A percentile compares a stretch with the other conserved stretches of the same genome.
Conservation (phyloP, 2,888 invertebrate genomes). For the Tenodera sinensis region DNA sequence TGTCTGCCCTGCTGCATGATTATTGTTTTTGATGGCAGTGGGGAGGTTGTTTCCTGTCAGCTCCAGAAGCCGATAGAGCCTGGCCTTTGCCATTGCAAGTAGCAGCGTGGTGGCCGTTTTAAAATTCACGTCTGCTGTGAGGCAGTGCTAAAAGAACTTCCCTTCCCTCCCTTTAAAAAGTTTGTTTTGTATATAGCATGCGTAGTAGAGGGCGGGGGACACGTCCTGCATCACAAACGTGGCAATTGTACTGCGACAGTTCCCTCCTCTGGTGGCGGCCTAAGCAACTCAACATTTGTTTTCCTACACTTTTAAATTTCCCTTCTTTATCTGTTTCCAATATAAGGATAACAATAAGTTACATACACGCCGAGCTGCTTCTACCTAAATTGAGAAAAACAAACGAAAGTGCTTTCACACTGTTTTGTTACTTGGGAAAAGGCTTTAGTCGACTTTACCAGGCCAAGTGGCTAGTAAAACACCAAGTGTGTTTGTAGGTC, state of each 20-base stretch:
- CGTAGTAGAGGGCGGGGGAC: neutral
- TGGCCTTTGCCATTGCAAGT: neutral
- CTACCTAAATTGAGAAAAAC: neutral
- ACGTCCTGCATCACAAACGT: neutral
- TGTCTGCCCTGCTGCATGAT: neutral
- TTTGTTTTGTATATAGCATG: neutral
- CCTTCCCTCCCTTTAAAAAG: neutral
- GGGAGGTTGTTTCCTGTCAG: neutral
- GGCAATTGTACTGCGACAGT: slow-evolving; percentile 4
- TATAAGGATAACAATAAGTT: slow-evolving; percentile 10
- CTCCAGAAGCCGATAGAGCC: neutral
- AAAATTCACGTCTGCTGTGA: neutral
- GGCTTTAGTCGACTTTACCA: neutral
- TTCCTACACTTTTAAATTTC: slow-evolving; percentile 1
- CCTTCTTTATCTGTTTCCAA: slow-evolving; percentile 13
- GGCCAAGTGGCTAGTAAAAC: neutral
- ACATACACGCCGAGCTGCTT: neutral
- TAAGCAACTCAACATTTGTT: slow-evolving; percentile 1
- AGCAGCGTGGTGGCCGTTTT: neutral
- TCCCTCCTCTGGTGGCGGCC: neutral
- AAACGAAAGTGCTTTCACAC: neutral
- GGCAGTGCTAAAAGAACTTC: neutral
- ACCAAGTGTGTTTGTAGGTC: no score
- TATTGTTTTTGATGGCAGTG: neutral
- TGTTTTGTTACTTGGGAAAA: neutral